Evolutionary conservation across 2,888 invertebrate genomes (phyloP).

Genomic region (Orthonevra nobilis): DNA sequence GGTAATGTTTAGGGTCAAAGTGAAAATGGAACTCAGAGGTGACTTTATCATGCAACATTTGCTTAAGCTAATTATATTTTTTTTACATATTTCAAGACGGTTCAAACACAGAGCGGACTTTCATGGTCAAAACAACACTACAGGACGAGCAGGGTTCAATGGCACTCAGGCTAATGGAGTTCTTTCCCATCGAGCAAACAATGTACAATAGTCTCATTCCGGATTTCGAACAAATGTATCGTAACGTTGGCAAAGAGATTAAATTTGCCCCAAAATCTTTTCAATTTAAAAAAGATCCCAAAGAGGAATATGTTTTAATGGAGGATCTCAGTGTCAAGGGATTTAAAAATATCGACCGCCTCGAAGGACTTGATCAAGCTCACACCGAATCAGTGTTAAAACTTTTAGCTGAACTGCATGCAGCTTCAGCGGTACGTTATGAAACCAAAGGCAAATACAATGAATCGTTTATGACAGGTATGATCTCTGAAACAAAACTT

Average conservation of each 20-base stretch:
- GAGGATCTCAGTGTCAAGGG: constrained; percentile 76
- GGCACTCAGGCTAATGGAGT: constrained; percentile 71
- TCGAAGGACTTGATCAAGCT: constrained; percentile 73
- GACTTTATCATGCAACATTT: too few species aligned
- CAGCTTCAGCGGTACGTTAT: constrained; percentile 75
- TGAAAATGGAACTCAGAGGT: constrained; percentile 66
- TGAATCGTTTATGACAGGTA: too few species aligned
- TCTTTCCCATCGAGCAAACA: constrained; percentile 77
- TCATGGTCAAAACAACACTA: constrained; percentile 76
- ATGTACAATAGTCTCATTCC: constrained; percentile 76
- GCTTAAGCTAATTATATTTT: too few species aligned
- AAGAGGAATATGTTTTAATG: constrained; percentile 74
- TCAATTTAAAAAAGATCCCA: constrained; percentile 71
- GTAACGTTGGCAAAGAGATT: constrained; percentile 72
- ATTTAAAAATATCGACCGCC: constrained; percentile 75
- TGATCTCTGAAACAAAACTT: too few species aligned
- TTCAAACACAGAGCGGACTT: constrained; percentile 64
- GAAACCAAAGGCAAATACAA: constrained; percentile 72
- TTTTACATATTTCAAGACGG: constrained; percentile 72
- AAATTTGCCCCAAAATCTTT: constrained; percentile 76
- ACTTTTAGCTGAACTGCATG: constrained; percentile 77
- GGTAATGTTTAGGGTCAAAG: constrained; percentile 72
- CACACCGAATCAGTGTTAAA: constrained; percentile 74
- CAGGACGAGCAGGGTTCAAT: constrained; percentile 56
- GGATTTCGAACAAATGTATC: constrained; percentile 76